Percentiles rank a stretch among this genome's conserved stretches.
These are phyloP conservation scores for Trachelipus rathkii DNA, from an alignment of 1,140 invertebrate species.

Conservation along the genomic window DNA sequence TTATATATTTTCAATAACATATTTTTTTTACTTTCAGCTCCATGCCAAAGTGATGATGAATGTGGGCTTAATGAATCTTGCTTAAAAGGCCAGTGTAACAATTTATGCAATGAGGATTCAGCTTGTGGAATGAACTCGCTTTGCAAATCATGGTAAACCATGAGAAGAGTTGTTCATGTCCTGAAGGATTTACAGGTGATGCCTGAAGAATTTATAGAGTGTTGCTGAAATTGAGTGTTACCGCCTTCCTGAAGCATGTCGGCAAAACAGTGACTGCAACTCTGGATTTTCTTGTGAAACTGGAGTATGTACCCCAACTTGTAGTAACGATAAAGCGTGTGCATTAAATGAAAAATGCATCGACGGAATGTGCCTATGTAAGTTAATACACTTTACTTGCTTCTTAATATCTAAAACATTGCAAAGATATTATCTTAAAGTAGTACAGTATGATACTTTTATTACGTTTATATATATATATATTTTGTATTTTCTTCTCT, in stretches of 20 bases:
- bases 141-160: conserved; percentile 71
- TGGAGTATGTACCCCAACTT: conserved; percentile 70
- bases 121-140: conserved; percentile 85
- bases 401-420: neutral
- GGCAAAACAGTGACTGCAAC: conserved; percentile 63
- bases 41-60: conserved; percentile 73
- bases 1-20: conserved; percentile 12
- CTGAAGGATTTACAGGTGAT: conserved; percentile 78
- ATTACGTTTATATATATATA: no score
- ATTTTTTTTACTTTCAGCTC: conserved; percentile 56
- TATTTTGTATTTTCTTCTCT: no score
- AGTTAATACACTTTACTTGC: conserved; percentile 51
- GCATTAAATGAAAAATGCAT: conserved; percentile 87
- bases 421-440: neutral
- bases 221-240: conserved; percentile 78
- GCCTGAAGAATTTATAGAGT: conserved; percentile 80
- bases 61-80: conserved; percentile 74
- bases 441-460: conserved; percentile 3
- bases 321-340: conserved; percentile 72
- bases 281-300: conserved; percentile 66
- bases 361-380: conserved; percentile 70
- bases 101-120: conserved; percentile 71
- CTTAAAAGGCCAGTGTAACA: conserved; percentile 71
- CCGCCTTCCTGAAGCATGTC: conserved; percentile 65
- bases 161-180: conserved; percentile 73